Percentiles rank a stretch among this genome's conserved stretches.
Conservation (phyloP, 2,113 vertebrate genomes). For the Urocynchramus pylzowi region DNA sequence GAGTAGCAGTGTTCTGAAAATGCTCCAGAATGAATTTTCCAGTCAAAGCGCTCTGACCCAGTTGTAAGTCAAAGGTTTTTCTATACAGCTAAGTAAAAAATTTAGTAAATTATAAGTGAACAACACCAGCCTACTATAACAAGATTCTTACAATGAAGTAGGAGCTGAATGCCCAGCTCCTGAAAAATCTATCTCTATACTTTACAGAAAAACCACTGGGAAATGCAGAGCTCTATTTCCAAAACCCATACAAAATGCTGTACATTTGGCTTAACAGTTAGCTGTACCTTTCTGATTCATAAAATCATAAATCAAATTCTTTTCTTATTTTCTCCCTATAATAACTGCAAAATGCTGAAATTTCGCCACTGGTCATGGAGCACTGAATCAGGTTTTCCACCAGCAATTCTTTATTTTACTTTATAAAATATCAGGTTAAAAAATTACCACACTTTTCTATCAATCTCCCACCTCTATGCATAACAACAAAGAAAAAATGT, state of each 20-base stretch:
- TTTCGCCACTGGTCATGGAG: background rate
- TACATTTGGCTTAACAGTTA: background rate
- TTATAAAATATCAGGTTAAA: background rate
- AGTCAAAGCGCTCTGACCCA: background rate
- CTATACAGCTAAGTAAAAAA: background rate
- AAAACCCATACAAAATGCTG: background rate
- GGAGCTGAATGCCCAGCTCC: background rate
- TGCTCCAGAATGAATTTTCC: background rate
- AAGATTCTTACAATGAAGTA: background rate
- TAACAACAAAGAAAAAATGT: background rate
- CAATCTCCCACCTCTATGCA: background rate
- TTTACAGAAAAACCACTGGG: background rate
- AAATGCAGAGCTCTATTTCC: background rate
- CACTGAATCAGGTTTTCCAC: background rate
- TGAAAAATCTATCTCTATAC: background rate
- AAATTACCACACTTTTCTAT: background rate
- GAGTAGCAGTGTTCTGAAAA: background rate
- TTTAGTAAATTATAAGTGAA: background rate
- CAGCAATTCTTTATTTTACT: background rate
- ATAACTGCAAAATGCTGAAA: background rate
- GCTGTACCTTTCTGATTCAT: background rate
- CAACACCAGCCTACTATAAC: background rate
- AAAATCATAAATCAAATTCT: conserved; percentile 22
- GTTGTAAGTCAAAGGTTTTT: background rate
- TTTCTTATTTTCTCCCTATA: background rate